Conservation (phyloP, 2,888 invertebrate genomes). For the Drosophila anceps region DNA sequence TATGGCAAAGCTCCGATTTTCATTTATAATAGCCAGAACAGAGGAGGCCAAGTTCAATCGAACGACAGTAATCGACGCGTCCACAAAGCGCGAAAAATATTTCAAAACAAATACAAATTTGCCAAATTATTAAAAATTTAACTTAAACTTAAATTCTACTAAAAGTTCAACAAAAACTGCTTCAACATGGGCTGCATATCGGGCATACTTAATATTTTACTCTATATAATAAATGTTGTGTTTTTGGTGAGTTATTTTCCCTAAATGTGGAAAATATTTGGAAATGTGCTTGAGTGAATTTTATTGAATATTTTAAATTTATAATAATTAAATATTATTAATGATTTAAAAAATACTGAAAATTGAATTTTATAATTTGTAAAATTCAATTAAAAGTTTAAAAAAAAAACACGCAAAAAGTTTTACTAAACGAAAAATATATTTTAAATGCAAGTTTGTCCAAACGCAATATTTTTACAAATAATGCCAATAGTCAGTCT, state of each 20-base stretch:
- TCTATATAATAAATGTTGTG: constrained; percentile 81
- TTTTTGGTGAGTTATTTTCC: constrained; percentile 82
- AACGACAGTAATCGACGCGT: constrained; percentile 65
- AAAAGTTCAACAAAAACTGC: constrained; percentile 21
- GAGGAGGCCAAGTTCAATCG: constrained; percentile 55
- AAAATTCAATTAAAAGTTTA: too few relatives aligned
- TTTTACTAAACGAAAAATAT: too few relatives aligned
- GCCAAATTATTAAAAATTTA: background rate
- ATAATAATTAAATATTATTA: background rate
- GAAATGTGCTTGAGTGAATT: background rate
- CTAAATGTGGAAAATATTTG: background rate
- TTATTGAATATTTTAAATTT: background rate
- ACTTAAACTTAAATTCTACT: constrained; percentile 9
- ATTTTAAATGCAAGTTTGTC: too few relatives aligned
- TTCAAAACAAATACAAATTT: constrained; percentile 3
- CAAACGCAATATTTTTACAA: too few relatives aligned
- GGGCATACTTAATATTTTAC: constrained; percentile 80
- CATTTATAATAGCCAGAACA: constrained; percentile 58
- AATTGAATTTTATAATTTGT: background rate
- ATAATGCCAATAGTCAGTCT: too few relatives aligned
- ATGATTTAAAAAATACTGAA: background rate
- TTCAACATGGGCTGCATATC: constrained; percentile 81
- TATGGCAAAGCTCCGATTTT: constrained; percentile 37
- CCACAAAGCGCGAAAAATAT: constrained; percentile 49
- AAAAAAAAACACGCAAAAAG: too few relatives aligned